Evolutionary conservation across 2,113 vertebrate genomes (phyloP).

Genomic region (Python bivittatus): DNA sequence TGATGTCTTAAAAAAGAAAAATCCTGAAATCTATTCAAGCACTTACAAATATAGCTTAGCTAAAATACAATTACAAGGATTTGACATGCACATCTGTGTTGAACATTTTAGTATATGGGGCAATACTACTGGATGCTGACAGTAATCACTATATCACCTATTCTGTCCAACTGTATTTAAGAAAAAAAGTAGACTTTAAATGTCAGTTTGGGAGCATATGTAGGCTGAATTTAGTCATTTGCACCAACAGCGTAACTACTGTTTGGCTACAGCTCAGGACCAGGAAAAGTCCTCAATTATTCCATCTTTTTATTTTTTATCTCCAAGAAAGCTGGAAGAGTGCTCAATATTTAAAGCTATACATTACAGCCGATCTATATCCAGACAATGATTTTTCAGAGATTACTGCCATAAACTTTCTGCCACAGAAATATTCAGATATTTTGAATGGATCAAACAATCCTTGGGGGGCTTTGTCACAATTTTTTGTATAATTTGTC

Average conservation of each 20-base stretch:
- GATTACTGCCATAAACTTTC: neutral
- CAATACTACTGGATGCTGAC: neutral
- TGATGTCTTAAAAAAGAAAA: neutral
- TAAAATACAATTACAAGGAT: neutral
- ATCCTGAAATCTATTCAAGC: neutral
- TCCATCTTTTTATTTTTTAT: too few relatives aligned
- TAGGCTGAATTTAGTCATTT: neutral
- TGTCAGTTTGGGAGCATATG: neutral
- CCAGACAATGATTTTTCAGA: neutral
- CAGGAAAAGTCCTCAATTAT: neutral
- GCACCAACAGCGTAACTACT: neutral
- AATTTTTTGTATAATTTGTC: neutral
- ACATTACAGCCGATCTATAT: neutral
- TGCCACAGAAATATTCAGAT: neutral
- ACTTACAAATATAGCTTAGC: neutral
- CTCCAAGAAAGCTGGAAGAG: neutral
- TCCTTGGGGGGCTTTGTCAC: neutral
- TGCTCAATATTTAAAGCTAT: neutral
- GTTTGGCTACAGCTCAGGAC: neutral
- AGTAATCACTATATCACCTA: too few relatives aligned
- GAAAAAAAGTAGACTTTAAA: neutral
- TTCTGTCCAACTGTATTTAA: neutral
- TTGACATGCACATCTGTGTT: neutral
- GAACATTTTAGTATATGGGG: neutral
- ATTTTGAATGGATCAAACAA: neutral